phyloP scores from a whole-genome alignment of 2,797 vertebrate species.

The Nyctibius grandis region DNA sequence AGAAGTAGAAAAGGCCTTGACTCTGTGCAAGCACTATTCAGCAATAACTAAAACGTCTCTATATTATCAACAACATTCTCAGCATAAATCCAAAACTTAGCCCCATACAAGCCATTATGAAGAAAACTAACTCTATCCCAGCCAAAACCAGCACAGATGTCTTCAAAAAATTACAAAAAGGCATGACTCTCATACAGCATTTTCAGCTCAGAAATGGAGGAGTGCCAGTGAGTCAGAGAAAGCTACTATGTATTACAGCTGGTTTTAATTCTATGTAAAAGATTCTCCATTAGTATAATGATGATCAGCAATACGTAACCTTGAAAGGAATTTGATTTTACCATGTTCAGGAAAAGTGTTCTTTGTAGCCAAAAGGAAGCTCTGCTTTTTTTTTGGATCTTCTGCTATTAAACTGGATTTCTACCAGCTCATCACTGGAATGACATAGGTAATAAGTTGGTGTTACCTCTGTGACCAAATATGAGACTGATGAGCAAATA shows the following conservation, averaged over 20 bases:
- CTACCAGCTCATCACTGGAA: not conserved
- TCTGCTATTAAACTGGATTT: not conserved
- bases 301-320: not conserved
- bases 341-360: not conserved
- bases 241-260: not conserved
- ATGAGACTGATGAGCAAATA: not conserved
- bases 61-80: no score
- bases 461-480: not conserved
- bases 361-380: not conserved
- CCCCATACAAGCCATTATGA: no score
- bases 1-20: no score
- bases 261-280: not conserved
- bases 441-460: not conserved
- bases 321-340: not conserved
- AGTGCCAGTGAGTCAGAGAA: not conserved
- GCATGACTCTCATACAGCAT: not conserved
- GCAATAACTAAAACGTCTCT: no score
- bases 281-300: not conserved
- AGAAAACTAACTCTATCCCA: no score
- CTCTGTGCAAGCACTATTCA: no score
- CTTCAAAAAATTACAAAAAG: not conserved
- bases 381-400: not conserved
- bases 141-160: no score
- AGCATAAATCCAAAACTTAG: no score
- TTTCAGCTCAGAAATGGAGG: not conserved